Conservation (phyloP, 2,797 vertebrate species). For the Epinephelus coioides region DNA sequence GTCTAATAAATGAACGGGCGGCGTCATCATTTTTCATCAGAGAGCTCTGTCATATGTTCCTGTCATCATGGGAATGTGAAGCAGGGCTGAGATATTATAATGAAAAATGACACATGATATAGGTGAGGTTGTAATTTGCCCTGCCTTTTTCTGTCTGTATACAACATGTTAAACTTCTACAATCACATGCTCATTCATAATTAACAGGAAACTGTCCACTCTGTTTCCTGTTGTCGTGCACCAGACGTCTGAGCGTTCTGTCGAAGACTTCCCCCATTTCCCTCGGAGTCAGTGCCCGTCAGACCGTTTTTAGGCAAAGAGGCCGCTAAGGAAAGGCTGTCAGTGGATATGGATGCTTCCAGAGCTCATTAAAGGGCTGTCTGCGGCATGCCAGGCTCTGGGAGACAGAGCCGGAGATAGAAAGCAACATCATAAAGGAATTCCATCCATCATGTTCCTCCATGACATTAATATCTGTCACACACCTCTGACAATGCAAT, state of each 20-base stretch:
- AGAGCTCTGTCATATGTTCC: conserved; percentile 9
- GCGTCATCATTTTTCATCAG: conserved; percentile 9
- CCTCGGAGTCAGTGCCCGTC: conserved; percentile 45
- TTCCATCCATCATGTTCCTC: conserved; percentile 83
- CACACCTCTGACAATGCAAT: conserved; percentile 80
- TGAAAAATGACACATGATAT: not conserved
- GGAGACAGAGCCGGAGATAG: conserved; percentile 79
- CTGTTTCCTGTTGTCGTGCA: conserved; percentile 30
- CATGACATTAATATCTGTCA: conserved; percentile 84
- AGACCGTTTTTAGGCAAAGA: conserved; percentile 73
- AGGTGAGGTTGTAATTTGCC: not conserved
- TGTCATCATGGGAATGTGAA: conserved; percentile 4
- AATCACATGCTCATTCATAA: conserved; percentile 40
- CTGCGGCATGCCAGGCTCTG: conserved; percentile 74
- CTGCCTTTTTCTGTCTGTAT: too few species aligned
- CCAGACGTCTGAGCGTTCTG: conserved; percentile 43
- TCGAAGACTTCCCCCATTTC: conserved; percentile 37
- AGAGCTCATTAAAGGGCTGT: conserved; percentile 83
- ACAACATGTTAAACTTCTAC: conserved; percentile 17
- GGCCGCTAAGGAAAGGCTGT: conserved; percentile 75
- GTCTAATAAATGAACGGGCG: not conserved
- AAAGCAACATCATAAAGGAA: conserved; percentile 82
- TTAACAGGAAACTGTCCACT: conserved; percentile 25
- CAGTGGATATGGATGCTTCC: conserved; percentile 80
- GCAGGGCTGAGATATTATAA: not conserved